A percentile compares a stretch with the other conserved stretches of the same genome.
These are phyloP conservation scores for Homalodisca vitripennis DNA, from an alignment of 1,140 invertebrate genomes.

Conservation along the genomic window DNA sequence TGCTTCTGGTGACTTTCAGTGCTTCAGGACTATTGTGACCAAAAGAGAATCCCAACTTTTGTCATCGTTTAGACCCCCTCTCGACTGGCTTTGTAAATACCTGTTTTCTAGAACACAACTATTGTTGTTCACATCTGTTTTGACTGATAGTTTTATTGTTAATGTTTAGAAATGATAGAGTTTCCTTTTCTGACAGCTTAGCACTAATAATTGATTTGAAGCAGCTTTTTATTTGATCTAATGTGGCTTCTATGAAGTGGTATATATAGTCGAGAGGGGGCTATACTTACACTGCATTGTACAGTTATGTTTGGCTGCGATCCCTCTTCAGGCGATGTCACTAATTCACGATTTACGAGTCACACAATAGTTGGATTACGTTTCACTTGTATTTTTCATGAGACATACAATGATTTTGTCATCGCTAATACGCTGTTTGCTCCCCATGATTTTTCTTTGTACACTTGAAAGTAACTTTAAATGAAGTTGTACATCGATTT, in stretches of 20 bases:
- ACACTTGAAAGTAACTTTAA: no score
- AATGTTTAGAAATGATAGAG: constrained; percentile 2
- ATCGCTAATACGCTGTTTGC: constrained; percentile 5
- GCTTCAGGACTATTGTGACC: constrained; percentile 2
- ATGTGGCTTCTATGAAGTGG: constrained; percentile 17
- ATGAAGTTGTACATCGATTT: no score
- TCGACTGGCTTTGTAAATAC: constrained; percentile 12
- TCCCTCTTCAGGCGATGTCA: constrained; percentile 21
- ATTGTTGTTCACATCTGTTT: neutral
- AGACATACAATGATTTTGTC: constrained; percentile 7
- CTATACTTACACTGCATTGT: constrained; percentile 1
- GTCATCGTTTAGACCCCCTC: constrained; percentile 16
- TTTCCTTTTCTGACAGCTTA: constrained; percentile 10
- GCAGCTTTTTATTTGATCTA: constrained; percentile 10
- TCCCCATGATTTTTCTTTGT: neutral
- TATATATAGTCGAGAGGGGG: constrained; percentile 10
- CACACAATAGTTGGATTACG: neutral
- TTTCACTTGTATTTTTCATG: neutral
- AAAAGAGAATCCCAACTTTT: constrained; percentile 15
- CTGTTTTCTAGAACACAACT: neutral
- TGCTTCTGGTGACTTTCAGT: constrained; percentile 18
- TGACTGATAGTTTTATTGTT: constrained; percentile 20
- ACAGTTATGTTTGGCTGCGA: constrained; percentile 20
- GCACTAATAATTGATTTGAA: constrained; percentile 15
- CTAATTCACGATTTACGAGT: constrained; percentile 14